phyloP scores from a whole-genome alignment of 23 tunicate species.

The Botrylloides violaceus region DNA sequence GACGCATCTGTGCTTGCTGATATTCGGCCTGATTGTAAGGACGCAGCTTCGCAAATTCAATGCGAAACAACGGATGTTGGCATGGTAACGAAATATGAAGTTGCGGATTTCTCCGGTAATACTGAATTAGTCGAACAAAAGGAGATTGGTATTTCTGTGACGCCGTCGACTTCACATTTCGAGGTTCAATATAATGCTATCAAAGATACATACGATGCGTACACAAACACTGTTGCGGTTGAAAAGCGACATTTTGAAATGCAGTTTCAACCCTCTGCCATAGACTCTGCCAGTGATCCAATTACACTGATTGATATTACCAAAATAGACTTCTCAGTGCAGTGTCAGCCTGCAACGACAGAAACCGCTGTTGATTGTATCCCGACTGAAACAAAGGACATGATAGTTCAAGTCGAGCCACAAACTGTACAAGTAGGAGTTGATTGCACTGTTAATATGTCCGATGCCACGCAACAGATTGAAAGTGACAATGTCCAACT shows the following conservation, averaged over 20 bases:
- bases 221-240: neutral
- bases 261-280: neutral
- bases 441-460: neutral
- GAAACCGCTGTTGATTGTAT: neutral
- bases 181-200: neutral
- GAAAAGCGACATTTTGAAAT: neutral
- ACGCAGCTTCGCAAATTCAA: neutral
- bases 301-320: conserved; percentile 20
- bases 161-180: neutral
- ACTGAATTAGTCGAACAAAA: neutral
- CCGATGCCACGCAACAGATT: neutral
- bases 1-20: neutral
- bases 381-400: neutral
- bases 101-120: neutral
- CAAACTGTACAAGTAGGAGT: neutral
- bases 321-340: conserved; percentile 15
- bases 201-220: neutral
- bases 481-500: no score
- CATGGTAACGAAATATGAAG: neutral
- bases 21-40: neutral
- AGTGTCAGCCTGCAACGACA: neutral
- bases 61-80: neutral
- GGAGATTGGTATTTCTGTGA: neutral
- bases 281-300: conserved; percentile 6
- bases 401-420: neutral